Conservation (phyloP, 2,797 vertebrate species). For the Poeciliopsis presidionis region DNA sequence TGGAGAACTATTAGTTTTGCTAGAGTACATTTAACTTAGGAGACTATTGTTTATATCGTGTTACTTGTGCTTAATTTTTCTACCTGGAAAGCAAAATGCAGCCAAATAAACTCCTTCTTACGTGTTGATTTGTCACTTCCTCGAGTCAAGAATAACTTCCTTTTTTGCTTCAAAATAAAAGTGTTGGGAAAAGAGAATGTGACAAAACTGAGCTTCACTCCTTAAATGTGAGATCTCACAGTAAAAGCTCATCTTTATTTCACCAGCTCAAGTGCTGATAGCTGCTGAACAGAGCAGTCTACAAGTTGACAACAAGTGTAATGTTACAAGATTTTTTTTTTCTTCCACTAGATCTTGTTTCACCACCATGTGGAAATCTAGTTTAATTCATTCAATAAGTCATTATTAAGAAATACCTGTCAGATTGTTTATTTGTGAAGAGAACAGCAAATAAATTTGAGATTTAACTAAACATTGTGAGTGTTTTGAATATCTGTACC, state of each 20-base stretch:
- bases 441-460: not conserved
- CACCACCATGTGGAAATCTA: not conserved
- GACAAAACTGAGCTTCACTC: not conserved
- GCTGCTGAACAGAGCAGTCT: not conserved
- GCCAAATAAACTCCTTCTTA: not conserved
- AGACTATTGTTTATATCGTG: not conserved
- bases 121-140: not conserved
- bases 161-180: not conserved
- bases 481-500: not conserved
- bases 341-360: not conserved
- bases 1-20: not conserved
- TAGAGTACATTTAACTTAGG: not conserved
- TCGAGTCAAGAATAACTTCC: not conserved
- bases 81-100: not conserved
- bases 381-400: not conserved
- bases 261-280: not conserved
- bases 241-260: not conserved
- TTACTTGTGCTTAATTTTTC: not conserved
- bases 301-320: not conserved
- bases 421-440: not conserved
- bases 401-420: constrained; percentile 1
- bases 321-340: too few relatives aligned
- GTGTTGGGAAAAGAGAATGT: not conserved
- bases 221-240: not conserved
- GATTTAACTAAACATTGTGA: not conserved